These are phyloP conservation scores for Tylochromis polylepis DNA, from an alignment of 2,113 vertebrate species.

Conservation along the genomic window DNA sequence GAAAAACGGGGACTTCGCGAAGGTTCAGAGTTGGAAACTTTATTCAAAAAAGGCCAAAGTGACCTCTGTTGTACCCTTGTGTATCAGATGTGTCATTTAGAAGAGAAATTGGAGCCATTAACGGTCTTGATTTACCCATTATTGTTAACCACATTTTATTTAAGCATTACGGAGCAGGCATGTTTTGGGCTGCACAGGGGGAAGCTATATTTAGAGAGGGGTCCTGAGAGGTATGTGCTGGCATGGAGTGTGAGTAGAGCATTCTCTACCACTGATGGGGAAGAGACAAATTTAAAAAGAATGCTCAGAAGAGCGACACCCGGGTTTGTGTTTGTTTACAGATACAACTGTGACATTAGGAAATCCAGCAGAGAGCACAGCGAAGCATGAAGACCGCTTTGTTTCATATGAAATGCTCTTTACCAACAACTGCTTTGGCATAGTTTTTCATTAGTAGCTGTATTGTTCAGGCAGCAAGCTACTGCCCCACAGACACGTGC, in stretches of 20 bases:
- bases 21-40: conserved; percentile 13
- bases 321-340: conserved; percentile 39
- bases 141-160: not conserved
- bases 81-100: not conserved
- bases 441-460: not conserved
- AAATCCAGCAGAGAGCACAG: not conserved
- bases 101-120: not conserved
- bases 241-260: conserved; percentile 58
- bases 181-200: conserved; percentile 41
- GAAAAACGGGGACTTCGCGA: conserved; percentile 28
- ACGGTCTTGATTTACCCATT: not conserved
- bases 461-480: not conserved
- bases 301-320: conserved; percentile 51
- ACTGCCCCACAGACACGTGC: not conserved
- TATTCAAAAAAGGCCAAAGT: not conserved
- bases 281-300: conserved; percentile 51
- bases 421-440: not conserved
- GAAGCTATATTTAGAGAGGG: conserved; percentile 76
- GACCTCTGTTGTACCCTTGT: not conserved
- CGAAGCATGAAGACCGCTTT: rapidly evolving
- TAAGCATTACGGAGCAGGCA: conserved; percentile 50
- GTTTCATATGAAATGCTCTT: not conserved
- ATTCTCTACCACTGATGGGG: conserved; percentile 69
- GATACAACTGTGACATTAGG: not conserved
- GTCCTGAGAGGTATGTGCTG: conserved; percentile 76